Conservation (phyloP, 37 sponge, comb jelly and placozoan species). For the Haliclona indistincta region DNA sequence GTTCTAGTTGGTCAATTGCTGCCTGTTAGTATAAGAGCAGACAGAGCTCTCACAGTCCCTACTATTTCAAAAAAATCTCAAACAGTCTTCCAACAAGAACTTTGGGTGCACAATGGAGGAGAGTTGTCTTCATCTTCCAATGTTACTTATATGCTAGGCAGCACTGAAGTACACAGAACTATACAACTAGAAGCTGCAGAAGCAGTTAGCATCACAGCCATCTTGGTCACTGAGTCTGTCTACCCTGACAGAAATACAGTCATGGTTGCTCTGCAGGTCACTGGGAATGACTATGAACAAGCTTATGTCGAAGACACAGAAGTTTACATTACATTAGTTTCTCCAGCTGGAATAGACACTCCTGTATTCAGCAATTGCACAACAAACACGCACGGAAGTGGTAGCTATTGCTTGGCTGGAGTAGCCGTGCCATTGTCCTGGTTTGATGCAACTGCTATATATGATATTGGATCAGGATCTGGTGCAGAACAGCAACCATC, state of each 20-base stretch:
- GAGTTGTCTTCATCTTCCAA: not conserved
- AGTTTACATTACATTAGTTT: conserved; percentile 25
- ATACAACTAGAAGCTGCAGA: conserved; percentile 23
- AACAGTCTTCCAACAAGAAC: conserved; percentile 44
- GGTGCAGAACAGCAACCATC: too few relatives aligned
- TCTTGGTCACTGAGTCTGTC: conserved; percentile 22
- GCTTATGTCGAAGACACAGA: conserved; percentile 32
- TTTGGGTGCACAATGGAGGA: conserved; percentile 65
- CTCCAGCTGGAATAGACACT: not conserved
- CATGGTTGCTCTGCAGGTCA: conserved; percentile 50
- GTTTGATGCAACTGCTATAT: conserved; percentile 32
- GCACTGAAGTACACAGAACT: not conserved
- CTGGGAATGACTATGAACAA: conserved; percentile 25
- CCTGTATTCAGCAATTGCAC: conserved; percentile 24
- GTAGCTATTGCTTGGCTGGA: conserved; percentile 33
- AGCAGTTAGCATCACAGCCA: conserved; percentile 17
- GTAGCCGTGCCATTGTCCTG: conserved; percentile 19
- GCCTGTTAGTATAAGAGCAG: conserved; percentile 44
- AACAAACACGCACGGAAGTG: conserved; percentile 3
- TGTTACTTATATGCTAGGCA: conserved; percentile 45
- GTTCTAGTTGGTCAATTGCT: conserved; percentile 64
- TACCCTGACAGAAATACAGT: conserved; percentile 47
- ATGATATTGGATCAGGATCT: too few relatives aligned
- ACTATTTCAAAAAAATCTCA: conserved; percentile 36
- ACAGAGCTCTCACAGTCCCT: conserved; percentile 46